Percentiles rank a stretch among this genome's conserved stretches.
These are phyloP conservation scores for Neoitamus cyanurus DNA, from an alignment of 2,888 invertebrate genomes.

Conservation along the genomic window DNA sequence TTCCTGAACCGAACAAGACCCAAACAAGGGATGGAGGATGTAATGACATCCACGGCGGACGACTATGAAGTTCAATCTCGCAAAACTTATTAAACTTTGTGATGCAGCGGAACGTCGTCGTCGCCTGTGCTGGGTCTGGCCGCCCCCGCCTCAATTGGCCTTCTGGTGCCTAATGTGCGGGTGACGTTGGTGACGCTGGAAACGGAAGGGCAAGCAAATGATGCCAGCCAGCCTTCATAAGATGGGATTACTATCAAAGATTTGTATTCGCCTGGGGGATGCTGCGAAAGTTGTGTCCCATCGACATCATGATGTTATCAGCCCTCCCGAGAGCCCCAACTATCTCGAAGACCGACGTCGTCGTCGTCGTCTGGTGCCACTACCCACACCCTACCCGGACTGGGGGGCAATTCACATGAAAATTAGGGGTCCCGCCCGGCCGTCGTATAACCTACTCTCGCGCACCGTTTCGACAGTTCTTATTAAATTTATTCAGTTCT, in stretches of 20 bases:
- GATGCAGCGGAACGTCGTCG: constrained; percentile 27
- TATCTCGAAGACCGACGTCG: background rate
- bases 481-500: constrained; percentile 29
- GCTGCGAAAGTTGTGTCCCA: constrained; percentile 16
- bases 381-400: background rate
- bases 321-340: background rate
- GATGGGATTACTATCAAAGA: constrained; percentile 31
- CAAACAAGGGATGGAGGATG: background rate
- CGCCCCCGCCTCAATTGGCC: background rate
- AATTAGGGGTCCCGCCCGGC: background rate
- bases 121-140: background rate
- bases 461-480: background rate
- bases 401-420: background rate
- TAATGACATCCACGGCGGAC: background rate
- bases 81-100: constrained; percentile 37
- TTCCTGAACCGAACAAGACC: background rate
- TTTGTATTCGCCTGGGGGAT: constrained; percentile 16
- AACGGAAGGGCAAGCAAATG: background rate
- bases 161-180: background rate
- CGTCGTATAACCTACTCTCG: background rate
- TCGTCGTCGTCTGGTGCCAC: background rate
- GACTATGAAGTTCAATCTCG: constrained; percentile 21
- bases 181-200: background rate
- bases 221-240: constrained; percentile 4
- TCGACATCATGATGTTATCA: constrained; percentile 34